Evolutionary conservation across 2,797 vertebrate species (phyloP), one percentile per base, ranked within the genome.

Genomic region (Orientallactaga sibirica): DNA sequence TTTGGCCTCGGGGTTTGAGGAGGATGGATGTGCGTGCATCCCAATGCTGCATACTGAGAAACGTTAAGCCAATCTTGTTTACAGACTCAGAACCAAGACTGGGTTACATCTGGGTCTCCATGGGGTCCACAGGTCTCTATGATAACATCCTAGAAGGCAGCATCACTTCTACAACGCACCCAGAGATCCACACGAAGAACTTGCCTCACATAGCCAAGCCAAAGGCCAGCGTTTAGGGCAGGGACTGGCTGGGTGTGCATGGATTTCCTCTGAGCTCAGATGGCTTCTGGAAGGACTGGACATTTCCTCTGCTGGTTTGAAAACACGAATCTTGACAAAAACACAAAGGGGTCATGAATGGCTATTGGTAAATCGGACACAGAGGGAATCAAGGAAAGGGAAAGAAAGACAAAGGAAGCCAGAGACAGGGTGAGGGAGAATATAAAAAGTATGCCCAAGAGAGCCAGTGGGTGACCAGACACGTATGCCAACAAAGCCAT

Each of bases 1-100:
- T 77, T 92, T 62, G 62, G 43, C 18, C 41, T 78, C 41, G 61
- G 10, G 74, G 89, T 88, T 61, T 76, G 83, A 94, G 24, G 43
- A 27, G 66, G 64, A 7, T 75, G 8, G 7, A 58, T 61, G 1
- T n/a, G 24, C 3, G 0, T 6, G 2, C 41, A 41, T 55, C 22
- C 33, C 25, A 62, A n/a, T 37, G 15, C 22, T 86, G 66, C 80
- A 61, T 14, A 5, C 29, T 67, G 61, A 92, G 58, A 88, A 86
- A 55, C 55, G 48, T 41, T 90, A 58, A 70, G 9, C 5, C 37
- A 82, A 37, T 67, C 1, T 87, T 89, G 12, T 83, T 61, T 79
- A 73, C 76, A 71, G 22, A 58, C n/a, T 55, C 18, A 89, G 81
- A 90, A 22, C n/a, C 8, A 79, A 43, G 62, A 3, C 61, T 78